Evolutionary conservation across 2,113 vertebrate genomes (phyloP).

Genomic region (Recurvirostra avosetta): DNA sequence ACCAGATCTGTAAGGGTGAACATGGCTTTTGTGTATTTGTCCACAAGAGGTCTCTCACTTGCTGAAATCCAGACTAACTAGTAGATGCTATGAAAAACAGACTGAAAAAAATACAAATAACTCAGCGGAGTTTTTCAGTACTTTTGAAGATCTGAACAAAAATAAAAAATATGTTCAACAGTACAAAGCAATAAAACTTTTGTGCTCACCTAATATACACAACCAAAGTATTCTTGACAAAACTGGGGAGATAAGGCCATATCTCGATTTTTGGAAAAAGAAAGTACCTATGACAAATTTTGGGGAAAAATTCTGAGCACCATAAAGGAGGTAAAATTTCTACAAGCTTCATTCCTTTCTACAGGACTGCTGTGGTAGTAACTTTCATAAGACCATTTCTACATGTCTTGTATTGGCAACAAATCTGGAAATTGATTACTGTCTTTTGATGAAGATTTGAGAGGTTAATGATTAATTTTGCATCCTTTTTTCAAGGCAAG

Average conservation of each 20-base stretch:
- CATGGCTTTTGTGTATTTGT: neutral
- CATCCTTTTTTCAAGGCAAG: neutral
- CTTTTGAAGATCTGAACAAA: neutral
- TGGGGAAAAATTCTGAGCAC: neutral
- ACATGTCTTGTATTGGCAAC: neutral
- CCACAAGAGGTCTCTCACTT: conserved; percentile 52
- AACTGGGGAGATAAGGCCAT: neutral
- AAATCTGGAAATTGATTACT: neutral
- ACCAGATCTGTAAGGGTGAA: neutral
- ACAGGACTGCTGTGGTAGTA: neutral
- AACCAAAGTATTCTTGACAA: neutral
- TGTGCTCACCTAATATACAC: neutral
- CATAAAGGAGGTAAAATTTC: neutral
- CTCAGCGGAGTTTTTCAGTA: neutral
- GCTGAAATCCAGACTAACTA: neutral
- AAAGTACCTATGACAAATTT: neutral
- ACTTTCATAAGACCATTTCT: neutral
- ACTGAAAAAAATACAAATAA: neutral
- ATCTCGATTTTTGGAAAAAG: neutral
- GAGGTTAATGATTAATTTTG: neutral
- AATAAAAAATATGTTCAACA: neutral
- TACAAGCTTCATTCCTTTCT: neutral
- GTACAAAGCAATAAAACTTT: neutral
- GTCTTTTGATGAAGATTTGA: neutral
- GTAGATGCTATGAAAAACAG: neutral